These are phyloP conservation scores for Pteria penguin DNA, from an alignment of 2,888 invertebrate species.

Conservation along the genomic window DNA sequence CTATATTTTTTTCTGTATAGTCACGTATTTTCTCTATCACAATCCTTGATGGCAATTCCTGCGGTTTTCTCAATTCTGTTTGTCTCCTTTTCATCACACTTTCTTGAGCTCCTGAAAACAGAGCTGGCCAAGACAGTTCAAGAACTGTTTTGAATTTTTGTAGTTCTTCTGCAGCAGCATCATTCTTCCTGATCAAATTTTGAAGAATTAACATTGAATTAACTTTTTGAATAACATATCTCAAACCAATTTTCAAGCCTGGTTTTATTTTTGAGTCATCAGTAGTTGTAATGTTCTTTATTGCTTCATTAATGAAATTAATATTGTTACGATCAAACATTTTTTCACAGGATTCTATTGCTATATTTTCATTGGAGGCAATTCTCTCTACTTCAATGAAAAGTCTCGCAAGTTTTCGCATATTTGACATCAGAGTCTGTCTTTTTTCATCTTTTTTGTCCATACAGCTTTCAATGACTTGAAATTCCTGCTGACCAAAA, in stretches of 20 bases:
- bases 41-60: conserved; percentile 10
- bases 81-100: too few relatives aligned
- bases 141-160: too few relatives aligned
- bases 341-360: too few relatives aligned
- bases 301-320: not conserved
- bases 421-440: conserved; percentile 5
- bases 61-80: too few relatives aligned
- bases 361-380: not conserved
- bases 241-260: not conserved
- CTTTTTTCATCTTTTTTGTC: conserved; percentile 4
- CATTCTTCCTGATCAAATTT: not conserved
- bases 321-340: not conserved
- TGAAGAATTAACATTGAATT: too few relatives aligned
- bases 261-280: conserved; percentile 1
- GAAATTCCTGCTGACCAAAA: too few relatives aligned
- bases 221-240: conserved; percentile 8
- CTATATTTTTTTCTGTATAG: conserved; percentile 11
- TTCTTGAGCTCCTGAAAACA: conserved; percentile 29
- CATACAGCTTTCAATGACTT: too few relatives aligned
- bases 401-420: conserved; percentile 15
- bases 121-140: not conserved
- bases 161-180: not conserved
- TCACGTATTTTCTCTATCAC: conserved; percentile 22
- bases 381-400: too few relatives aligned
- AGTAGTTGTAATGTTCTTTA: not conserved